A percentile compares a stretch with the other conserved stretches of the same genome.
phyloP scores from a whole-genome alignment of 2,113 vertebrate genomes.

The Cyphomyrus plagiostoma region DNA sequence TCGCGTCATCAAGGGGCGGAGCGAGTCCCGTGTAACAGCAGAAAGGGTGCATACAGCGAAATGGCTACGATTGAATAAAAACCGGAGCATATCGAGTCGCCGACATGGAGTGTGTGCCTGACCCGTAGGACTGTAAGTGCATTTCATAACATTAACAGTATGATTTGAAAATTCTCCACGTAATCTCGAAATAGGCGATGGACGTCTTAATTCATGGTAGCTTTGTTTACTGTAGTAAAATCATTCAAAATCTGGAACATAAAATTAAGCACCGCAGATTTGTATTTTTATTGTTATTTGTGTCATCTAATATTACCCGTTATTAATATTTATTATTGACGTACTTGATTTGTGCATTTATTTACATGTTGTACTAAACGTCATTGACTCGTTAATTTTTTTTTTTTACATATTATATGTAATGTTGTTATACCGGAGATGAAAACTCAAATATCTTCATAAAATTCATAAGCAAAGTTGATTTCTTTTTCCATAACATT shows the following conservation, averaged over 20 bases:
- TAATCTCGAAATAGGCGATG: neutral
- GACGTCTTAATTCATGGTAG: neutral
- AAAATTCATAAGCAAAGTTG: neutral
- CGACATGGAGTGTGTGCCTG: neutral
- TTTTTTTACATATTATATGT: neutral
- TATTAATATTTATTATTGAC: neutral
- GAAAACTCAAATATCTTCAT: neutral
- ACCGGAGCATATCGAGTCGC: neutral
- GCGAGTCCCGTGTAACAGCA: neutral
- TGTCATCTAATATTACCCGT: neutral
- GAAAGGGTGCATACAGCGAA: neutral
- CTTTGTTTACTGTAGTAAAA: neutral
- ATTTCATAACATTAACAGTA: neutral
- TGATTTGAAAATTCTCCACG: neutral
- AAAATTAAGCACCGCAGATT: neutral
- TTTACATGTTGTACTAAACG: neutral
- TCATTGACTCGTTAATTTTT: neutral
- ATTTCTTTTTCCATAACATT: neutral
- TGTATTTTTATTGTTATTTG: neutral
- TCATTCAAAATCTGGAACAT: neutral
- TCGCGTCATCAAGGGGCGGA: neutral
- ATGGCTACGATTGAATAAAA: conserved; percentile 1
- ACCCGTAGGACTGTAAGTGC: conserved; percentile 1
- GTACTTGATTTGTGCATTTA: neutral
- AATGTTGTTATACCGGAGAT: neutral